Conservation (phyloP, 2,888 invertebrate species). For the Watsonalla binaria region DNA sequence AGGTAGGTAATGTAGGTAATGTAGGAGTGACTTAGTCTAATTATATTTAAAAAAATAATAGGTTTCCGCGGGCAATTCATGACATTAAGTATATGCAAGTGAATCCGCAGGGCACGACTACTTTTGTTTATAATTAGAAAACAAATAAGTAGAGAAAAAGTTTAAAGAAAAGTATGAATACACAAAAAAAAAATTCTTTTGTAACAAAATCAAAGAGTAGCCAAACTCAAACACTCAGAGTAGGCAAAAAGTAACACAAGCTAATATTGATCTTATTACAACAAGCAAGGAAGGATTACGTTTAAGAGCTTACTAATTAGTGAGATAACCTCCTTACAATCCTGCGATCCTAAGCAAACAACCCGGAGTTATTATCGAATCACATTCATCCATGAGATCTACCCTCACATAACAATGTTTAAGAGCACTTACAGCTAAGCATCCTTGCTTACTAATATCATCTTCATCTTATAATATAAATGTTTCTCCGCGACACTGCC, state of each 20-base stretch:
- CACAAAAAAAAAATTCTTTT: no score
- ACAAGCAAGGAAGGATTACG: constrained; percentile 56
- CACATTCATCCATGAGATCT: constrained; percentile 22
- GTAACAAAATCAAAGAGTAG: constrained; percentile 5
- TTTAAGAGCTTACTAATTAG: constrained; percentile 67
- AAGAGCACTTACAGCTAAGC: neutral
- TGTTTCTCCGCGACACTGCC: no score
- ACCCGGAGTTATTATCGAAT: constrained; percentile 19
- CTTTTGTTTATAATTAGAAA: no score
- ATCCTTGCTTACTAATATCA: neutral
- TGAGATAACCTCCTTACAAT: constrained; percentile 61
- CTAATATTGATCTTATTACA: constrained; percentile 54
- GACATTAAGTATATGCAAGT: no score
- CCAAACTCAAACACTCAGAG: constrained; percentile 19
- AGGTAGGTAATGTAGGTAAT: no score
- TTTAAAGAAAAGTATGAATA: no score
- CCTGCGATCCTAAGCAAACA: constrained; percentile 66
- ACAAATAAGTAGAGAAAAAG: no score
- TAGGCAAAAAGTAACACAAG: constrained; percentile 27
- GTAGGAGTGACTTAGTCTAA: no score
- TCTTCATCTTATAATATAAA: no score
- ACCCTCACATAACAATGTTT: constrained; percentile 28
- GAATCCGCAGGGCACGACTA: no score
- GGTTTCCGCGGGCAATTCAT: no score
- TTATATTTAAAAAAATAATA: no score